Base-by-base conservation (phyloP, 2,888 invertebrate species). In the Oxytorus armatus region DNA sequence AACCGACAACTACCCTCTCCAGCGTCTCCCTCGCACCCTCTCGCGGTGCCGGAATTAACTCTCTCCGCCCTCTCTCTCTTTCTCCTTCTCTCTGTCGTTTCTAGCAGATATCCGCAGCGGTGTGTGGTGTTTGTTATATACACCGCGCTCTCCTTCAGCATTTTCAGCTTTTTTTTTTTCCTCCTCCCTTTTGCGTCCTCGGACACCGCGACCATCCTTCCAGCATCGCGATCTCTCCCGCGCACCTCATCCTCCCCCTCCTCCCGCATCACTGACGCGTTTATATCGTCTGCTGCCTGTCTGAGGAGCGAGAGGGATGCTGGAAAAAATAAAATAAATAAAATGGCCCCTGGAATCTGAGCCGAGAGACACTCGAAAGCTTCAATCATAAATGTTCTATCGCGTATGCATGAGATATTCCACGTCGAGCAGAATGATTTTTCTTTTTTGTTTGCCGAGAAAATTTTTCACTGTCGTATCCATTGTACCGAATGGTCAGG, bases 21-120 rank as follows among this genome's bases (percentile, higher is more conserved):
- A 77, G 63, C 77, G 25, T 74, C 18, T 33, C 68, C 69, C 72
- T 74, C 65, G 77, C 69, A 81, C 51, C 75, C 72, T 68, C 84
- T 78, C 88, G 83, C 73, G 86, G 87, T 89, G 89, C 87, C 88
- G 88, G 89, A 91, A 91, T 91, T 91, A 91, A 90, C 91, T 81
- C 57, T 68, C 61, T 66, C 55, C n/a, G n/a, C n/a, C 77, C 68
- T 39, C 51, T 47, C 23, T 18, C 70, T 82, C 47, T 69, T 72
- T 65, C 59, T 79, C 72, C 36, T 53, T 82, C 61, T 76, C 79
- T 47, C 76, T 66, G 39, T 61, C n/a, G 23, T 39, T 61, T 59
- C 87, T 85, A 86, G 85, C 88, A 90, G 88, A 90, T 89, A 90
- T 89, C 88, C 88, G 88, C 86, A 86, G 82, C 78, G 82, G 75